Evolutionary conservation across 2,797 vertebrate species (phyloP), one percentile per base, ranked within the genome.

Genomic region (Miopithecus talapoin): DNA sequence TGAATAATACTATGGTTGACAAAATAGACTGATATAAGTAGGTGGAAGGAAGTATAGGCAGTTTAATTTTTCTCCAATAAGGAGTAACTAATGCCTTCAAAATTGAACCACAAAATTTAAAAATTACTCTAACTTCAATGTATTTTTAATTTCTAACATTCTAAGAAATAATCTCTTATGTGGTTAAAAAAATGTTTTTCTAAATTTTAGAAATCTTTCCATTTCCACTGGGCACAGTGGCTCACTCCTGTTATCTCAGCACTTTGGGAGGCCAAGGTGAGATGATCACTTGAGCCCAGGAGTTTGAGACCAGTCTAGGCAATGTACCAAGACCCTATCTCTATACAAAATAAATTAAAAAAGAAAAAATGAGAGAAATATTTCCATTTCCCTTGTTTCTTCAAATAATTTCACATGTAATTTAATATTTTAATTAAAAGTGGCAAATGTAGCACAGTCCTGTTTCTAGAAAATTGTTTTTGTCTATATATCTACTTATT

Each of bases 191-290:
- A 81, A 43, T 3, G 74, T 93, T 94, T 93, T 94, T 91, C 14
- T 95, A 91, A 81, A 85, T 48, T 78, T 95, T 53, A 91, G 50
- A 89, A 91, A 94, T 84, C 39, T 76, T 96, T 72, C 11, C 43
- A 17, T 85, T 97, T 92, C n/a, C 55, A 64, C 30, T n/a, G 61
- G 16, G 61, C 30, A 64, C 30, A n/a, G 14, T 64, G 14, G 30
- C 30, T 64, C 30, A 64, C 14, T 33, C 61, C 30, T 33, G 14
- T 64, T 17, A 64, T 64, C 33, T 17, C 7, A 17, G 30, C 30
- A 64, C 61, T 64, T 64, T 33, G 33, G 61, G 61, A 64, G 30
- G 61, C 61, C 16, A 33, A 64, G 61, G 61, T n/a, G 14, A 64
- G 61, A n/a, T 64, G 61, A 64, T 64, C 30, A 64, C 61, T 64